Evolutionary conservation across 2,113 vertebrate species (phyloP).

Genomic region (Phocoena sinus): DNA sequence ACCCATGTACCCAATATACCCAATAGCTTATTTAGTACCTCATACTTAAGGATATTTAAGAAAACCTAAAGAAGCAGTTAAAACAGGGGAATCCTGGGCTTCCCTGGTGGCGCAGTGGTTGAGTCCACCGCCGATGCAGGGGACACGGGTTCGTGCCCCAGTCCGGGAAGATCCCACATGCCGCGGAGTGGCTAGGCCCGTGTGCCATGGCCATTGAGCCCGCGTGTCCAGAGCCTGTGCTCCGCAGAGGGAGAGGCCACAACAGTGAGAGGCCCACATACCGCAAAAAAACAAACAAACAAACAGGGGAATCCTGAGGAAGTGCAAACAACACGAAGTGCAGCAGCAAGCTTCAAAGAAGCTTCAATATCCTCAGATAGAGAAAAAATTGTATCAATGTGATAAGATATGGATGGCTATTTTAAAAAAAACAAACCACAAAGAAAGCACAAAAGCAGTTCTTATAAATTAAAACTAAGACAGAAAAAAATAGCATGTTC

Average conservation of each 20-base stretch:
- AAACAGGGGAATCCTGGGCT: neutral
- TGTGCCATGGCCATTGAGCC: too few relatives aligned
- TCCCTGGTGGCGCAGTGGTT: too few relatives aligned
- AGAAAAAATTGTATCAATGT: neutral
- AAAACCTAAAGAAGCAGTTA: neutral
- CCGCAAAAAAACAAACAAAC: neutral
- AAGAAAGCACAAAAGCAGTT: neutral
- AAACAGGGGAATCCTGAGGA: neutral
- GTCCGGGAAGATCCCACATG: too few relatives aligned
- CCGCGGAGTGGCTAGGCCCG: accelerated
- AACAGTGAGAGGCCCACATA: too few relatives aligned
- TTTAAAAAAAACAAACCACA: neutral
- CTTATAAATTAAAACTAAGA: neutral
- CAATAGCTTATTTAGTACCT: neutral
- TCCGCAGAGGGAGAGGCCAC: too few relatives aligned
- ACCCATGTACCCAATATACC: neutral
- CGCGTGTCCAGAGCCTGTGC: too few relatives aligned
- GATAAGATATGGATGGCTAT: neutral
- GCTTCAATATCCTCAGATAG: neutral
- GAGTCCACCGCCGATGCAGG: too few relatives aligned
- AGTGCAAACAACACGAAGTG: neutral
- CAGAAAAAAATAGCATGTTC: neutral
- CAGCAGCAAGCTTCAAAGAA: neutral
- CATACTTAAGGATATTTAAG: neutral
- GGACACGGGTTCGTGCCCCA: too few relatives aligned